phyloP scores from a whole-genome alignment of 2,113 vertebrate genomes.

The Callopanchax toddi region DNA sequence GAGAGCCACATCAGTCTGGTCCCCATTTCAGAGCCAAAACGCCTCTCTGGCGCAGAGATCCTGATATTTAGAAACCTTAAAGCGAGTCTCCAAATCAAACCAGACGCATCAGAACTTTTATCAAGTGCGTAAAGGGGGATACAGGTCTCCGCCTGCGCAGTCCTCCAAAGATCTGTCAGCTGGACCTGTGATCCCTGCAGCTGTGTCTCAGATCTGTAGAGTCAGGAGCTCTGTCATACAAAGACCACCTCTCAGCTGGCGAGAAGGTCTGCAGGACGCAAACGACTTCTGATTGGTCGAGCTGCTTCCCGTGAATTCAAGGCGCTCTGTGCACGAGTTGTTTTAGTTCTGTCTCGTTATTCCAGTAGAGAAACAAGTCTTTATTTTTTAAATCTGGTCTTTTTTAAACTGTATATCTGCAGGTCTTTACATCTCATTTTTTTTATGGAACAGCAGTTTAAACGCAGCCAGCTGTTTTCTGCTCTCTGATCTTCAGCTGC shows the following conservation, averaged over 20 bases:
- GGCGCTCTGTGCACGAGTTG: too few relatives aligned
- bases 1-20: constrained; percentile 48
- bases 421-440: too few relatives aligned
- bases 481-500: too few relatives aligned
- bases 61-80: constrained; percentile 38
- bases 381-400: too few relatives aligned
- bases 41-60: constrained; percentile 27
- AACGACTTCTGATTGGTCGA: constrained; percentile 59
- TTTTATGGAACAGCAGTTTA: too few relatives aligned
- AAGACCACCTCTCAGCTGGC: constrained; percentile 71
- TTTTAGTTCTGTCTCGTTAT: too few relatives aligned
- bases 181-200: constrained; percentile 7
- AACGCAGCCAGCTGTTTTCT: too few relatives aligned
- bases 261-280: constrained; percentile 40
- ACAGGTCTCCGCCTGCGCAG: neutral
- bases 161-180: constrained; percentile 23
- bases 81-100: constrained; percentile 24
- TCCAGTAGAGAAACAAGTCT: too few relatives aligned
- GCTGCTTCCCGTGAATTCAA: too few relatives aligned
- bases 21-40: constrained; percentile 65
- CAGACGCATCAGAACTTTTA: constrained; percentile 56
- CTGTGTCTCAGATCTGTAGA: constrained; percentile 49
- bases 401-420: too few relatives aligned
- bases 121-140: neutral
- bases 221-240: constrained; percentile 56